Conservation (phyloP, 2,797 vertebrate species). For the Clarias platycephalus region DNA sequence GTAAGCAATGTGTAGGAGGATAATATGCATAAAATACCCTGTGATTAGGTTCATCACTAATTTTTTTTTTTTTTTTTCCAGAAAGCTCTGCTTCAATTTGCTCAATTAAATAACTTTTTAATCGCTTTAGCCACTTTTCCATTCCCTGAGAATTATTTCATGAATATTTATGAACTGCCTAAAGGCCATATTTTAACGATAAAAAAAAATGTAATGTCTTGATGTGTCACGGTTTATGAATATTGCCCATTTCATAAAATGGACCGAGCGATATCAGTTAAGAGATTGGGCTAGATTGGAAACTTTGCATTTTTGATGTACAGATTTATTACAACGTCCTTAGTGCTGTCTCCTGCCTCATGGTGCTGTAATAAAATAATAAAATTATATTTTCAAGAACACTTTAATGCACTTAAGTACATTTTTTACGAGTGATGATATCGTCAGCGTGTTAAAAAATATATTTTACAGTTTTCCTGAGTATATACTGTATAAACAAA, state of each 20-base stretch:
- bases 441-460: too few relatives aligned
- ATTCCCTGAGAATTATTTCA: constrained; percentile 62
- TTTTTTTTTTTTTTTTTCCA: constrained; percentile 61
- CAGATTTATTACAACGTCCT: background rate
- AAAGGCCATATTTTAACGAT: constrained; percentile 58
- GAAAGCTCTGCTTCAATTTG: constrained; percentile 69
- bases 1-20: constrained; percentile 46
- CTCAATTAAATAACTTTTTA: constrained; percentile 62
- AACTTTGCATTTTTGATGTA: background rate
- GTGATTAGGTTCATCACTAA: constrained; percentile 66
- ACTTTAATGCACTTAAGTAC: too few relatives aligned
- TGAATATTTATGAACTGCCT: constrained; percentile 66
- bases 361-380: too few relatives aligned
- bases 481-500: too few relatives aligned
- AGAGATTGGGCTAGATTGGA: background rate
- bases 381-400: too few relatives aligned
- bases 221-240: constrained; percentile 9
- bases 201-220: constrained; percentile 36
- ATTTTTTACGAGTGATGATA: too few relatives aligned
- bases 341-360: background rate
- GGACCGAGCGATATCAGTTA: background rate
- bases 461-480: too few relatives aligned
- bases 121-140: constrained; percentile 55
- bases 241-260: constrained; percentile 17
- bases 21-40: constrained; percentile 61